phyloP scores from a whole-genome alignment of 1,140 invertebrate genomes.

The Cotesia typhae region DNA sequence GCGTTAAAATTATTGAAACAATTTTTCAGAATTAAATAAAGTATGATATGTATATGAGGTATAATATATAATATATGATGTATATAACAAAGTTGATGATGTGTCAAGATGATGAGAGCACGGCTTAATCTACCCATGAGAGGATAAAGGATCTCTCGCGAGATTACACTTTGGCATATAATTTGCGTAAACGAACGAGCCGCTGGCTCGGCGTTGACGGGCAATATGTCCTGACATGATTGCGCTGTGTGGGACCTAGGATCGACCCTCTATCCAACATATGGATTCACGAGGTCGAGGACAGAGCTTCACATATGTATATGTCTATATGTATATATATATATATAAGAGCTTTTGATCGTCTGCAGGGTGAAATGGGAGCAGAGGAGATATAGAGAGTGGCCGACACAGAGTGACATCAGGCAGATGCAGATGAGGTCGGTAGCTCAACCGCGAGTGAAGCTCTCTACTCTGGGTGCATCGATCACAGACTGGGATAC shows the following conservation, averaged over 20 bases:
- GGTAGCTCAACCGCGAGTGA: conserved; percentile 37
- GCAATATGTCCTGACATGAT: conserved; percentile 64
- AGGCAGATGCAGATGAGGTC: conserved; percentile 60
- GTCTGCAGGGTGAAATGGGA: background rate
- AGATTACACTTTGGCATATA: conserved; percentile 65
- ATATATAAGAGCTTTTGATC: background rate
- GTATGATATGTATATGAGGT: background rate
- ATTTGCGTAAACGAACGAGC: conserved; percentile 65
- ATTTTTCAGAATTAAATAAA: too few species aligned
- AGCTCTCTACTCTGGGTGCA: conserved; percentile 46
- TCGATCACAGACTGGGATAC: conserved; percentile 55
- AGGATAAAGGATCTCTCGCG: conserved; percentile 48
- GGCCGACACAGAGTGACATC: conserved; percentile 25
- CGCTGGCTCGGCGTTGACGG: conserved; percentile 58
- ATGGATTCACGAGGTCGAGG: conserved; percentile 39
- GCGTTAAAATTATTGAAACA: too few species aligned
- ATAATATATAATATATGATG: background rate
- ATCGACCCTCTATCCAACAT: conserved; percentile 28
- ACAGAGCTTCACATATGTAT: conserved; percentile 21
- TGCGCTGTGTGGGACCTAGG: conserved; percentile 45
- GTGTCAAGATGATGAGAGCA: conserved; percentile 32
- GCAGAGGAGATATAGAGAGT: conserved; percentile 25
- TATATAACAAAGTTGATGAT: background rate
- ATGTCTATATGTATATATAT: background rate
- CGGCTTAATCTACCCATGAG: conserved; percentile 55